Conservation (phyloP, 2,113 vertebrate species). For the Sterrhoptilus dennistouni region DNA sequence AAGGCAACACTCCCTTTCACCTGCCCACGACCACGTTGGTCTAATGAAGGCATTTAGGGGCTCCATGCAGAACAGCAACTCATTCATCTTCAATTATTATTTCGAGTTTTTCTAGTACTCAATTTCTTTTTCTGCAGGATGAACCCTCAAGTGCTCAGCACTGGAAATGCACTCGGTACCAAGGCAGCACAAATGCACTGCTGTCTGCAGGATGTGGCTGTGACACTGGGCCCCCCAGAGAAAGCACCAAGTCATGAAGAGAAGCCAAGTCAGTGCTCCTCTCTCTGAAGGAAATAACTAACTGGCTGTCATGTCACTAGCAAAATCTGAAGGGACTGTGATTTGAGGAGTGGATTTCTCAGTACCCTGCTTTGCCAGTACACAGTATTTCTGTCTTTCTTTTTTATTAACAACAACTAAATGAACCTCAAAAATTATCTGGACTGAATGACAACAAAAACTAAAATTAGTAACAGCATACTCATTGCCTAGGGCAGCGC, state of each 20-base stretch:
- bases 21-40: background rate
- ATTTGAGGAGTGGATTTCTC: constrained; percentile 5
- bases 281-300: constrained; percentile 6
- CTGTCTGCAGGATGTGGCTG: background rate
- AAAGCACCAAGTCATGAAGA: constrained; percentile 7
- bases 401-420: constrained; percentile 49
- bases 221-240: background rate
- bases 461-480: constrained; percentile 67
- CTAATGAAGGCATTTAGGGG: background rate
- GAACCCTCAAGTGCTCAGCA: background rate
- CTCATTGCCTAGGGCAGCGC: constrained; percentile 40
- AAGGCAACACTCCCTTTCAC: background rate
- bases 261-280: background rate
- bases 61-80: background rate
- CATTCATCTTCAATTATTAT: background rate
- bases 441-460: constrained; percentile 56
- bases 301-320: background rate
- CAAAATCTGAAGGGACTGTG: background rate
- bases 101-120: background rate
- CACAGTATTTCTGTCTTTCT: constrained; percentile 26
- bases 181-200: background rate
- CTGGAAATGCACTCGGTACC: background rate
- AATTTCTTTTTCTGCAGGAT: background rate
- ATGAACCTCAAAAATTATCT: constrained; percentile 63
- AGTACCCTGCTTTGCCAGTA: background rate